These are phyloP conservation scores for Malurus leucopterus DNA, from an alignment of 2,797 vertebrate species.

Conservation along the genomic window DNA sequence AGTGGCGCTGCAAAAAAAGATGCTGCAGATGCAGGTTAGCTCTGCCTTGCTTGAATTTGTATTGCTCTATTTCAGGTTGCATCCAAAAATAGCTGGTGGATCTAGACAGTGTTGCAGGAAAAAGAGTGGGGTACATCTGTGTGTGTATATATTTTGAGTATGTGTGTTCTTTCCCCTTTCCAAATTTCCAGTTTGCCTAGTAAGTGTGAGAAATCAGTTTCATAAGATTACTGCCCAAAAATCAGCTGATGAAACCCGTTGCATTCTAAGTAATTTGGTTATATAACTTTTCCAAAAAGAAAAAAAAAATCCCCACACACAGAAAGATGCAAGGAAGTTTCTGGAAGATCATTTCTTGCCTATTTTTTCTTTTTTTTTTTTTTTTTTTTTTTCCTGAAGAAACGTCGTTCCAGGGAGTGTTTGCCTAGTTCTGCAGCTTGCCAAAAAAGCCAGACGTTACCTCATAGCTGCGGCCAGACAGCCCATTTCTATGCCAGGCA, in stretches of 20 bases:
- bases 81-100: conserved; percentile 52
- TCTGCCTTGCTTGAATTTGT: conserved; percentile 28
- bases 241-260: conserved; percentile 46
- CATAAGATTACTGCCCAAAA: conserved; percentile 48
- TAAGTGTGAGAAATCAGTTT: conserved; percentile 49
- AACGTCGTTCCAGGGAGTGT: conserved; percentile 75
- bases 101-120: conserved; percentile 34
- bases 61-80: conserved; percentile 35
- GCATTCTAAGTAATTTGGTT: conserved; percentile 55
- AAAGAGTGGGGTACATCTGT: conserved; percentile 39
- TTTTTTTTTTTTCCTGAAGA: conserved; percentile 53
- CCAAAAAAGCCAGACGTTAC: conserved; percentile 80
- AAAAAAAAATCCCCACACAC: neutral
- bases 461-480: conserved; percentile 80
- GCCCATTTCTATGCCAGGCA: conserved; percentile 74
- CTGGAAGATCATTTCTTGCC: conserved; percentile 61
- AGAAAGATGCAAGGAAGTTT: conserved; percentile 64
- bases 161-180: conserved; percentile 27
- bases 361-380: conserved; percentile 12
- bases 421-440: conserved; percentile 78
- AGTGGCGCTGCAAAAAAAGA: neutral
- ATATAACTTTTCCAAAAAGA: conserved; percentile 33
- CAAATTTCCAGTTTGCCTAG: conserved; percentile 34
- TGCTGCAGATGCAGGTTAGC: conserved; percentile 56
- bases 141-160: neutral